These are phyloP conservation scores for Theocolax elegans DNA, from an alignment of 1,140 invertebrate genomes.

Conservation along the genomic window DNA sequence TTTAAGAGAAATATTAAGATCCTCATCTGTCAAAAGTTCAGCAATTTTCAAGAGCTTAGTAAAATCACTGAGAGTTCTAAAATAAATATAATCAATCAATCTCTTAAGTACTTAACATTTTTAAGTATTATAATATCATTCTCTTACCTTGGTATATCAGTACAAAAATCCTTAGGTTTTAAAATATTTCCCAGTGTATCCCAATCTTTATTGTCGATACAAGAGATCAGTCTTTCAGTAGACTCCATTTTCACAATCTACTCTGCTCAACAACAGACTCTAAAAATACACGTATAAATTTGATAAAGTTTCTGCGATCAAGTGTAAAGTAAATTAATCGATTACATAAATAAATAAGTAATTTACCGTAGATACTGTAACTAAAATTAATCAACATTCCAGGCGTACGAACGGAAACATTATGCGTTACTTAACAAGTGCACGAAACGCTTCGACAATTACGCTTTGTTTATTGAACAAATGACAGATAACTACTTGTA, in stretches of 20 bases:
- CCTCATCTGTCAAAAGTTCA: slow-evolving; percentile 44
- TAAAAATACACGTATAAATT: not conserved
- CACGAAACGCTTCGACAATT: not conserved
- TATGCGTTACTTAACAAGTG: not conserved
- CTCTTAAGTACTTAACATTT: not conserved
- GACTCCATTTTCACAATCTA: slow-evolving; percentile 24
- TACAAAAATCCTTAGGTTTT: slow-evolving; percentile 50
- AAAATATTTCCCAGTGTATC: slow-evolving; percentile 43
- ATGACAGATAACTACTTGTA: not conserved
- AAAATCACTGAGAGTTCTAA: slow-evolving; percentile 45
- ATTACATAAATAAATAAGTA: no score
- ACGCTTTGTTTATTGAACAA: not conserved
- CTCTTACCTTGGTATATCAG: slow-evolving; percentile 44
- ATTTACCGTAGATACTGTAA: no score
- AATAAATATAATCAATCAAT: slow-evolving; percentile 13
- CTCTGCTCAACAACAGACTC: not conserved
- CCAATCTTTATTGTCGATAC: slow-evolving; percentile 46
- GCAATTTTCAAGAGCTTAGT: slow-evolving; percentile 52
- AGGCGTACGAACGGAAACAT: not conserved
- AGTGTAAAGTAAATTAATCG: no score
- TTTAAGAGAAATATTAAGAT: slow-evolving; percentile 36
- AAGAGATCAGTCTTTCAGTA: slow-evolving; percentile 11
- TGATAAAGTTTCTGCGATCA: no score
- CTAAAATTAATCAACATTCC: slow-evolving; percentile 2
- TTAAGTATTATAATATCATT: no score